A percentile compares a stretch with the other conserved stretches of the same genome.
Evolutionary conservation across 2,113 vertebrate species (phyloP).

Genomic region (Prietella phreatophila): DNA sequence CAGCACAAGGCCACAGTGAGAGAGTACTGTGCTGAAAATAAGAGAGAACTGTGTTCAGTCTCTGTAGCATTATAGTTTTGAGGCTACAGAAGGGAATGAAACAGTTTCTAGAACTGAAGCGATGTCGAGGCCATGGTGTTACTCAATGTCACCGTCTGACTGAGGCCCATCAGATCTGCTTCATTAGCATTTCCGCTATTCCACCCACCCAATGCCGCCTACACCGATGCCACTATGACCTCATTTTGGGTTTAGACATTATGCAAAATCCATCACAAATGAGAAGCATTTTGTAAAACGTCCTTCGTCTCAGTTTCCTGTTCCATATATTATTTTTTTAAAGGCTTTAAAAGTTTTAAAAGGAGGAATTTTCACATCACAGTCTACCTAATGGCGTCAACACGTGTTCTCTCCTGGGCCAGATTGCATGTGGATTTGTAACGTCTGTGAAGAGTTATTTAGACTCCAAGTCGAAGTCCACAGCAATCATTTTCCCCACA

Average conservation of each 20-base stretch:
- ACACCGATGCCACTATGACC: slow-evolving; percentile 40
- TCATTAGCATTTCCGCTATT: slow-evolving; percentile 52
- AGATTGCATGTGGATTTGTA: slow-evolving; percentile 17
- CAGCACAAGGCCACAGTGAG: slow-evolving; percentile 31
- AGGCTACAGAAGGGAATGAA: background rate
- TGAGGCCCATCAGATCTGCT: slow-evolving; percentile 34
- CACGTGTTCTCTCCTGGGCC: slow-evolving; percentile 39
- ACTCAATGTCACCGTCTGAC: slow-evolving; percentile 47
- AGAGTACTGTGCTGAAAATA: slow-evolving; percentile 23
- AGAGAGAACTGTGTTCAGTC: slow-evolving; percentile 27
- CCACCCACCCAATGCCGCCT: slow-evolving; percentile 48
- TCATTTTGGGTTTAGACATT: slow-evolving; percentile 39
- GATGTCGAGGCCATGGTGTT: slow-evolving; percentile 32
- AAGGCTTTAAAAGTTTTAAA: background rate
- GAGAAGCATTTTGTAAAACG: background rate
- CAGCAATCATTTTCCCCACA: background rate
- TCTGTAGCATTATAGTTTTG: slow-evolving; percentile 23
- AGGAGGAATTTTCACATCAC: slow-evolving; percentile 1
- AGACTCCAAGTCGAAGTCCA: slow-evolving; percentile 17
- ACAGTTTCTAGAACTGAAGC: slow-evolving; percentile 32
- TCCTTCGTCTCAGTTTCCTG: slow-evolving; percentile 1
- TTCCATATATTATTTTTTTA: slow-evolving; percentile 4
- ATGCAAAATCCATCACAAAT: slow-evolving; percentile 24
- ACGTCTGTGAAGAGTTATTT: slow-evolving; percentile 33
- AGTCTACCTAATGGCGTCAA: slow-evolving; percentile 29